phyloP scores from a whole-genome alignment of 2,113 vertebrate genomes.

The Serilophus lunatus region DNA sequence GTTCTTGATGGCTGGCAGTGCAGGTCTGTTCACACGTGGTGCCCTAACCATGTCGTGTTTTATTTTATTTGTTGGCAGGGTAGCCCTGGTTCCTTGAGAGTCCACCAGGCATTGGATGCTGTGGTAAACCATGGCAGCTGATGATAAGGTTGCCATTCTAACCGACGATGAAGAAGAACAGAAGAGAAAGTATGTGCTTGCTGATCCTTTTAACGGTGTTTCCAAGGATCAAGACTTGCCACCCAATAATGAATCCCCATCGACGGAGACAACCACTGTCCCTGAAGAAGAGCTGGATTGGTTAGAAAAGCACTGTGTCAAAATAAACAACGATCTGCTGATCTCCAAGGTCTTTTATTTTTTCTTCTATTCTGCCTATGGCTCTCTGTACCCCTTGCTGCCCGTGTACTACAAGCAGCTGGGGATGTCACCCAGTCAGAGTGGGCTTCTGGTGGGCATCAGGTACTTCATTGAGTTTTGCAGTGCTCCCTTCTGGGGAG shows the following conservation, averaged over 20 bases:
- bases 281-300: conserved; percentile 79
- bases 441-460: conserved; percentile 92
- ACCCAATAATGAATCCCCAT: conserved; percentile 51
- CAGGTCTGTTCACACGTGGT: not conserved
- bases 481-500: conserved; percentile 97
- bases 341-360: conserved; percentile 98
- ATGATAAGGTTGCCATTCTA: conserved; percentile 94
- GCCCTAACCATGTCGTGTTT: not conserved
- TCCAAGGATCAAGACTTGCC: conserved; percentile 66
- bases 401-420: conserved; percentile 96
- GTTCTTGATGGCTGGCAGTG: not conserved
- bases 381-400: conserved; percentile 92
- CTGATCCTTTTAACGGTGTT: conserved; percentile 83
- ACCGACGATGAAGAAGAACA: conserved; percentile 94
- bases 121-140: conserved; percentile 82
- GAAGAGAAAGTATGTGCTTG: conserved; percentile 89
- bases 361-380: conserved; percentile 97
- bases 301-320: conserved; percentile 87
- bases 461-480: conserved; percentile 99
- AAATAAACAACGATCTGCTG: conserved; percentile 88
- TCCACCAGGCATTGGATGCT: not conserved
- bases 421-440: conserved; percentile 91
- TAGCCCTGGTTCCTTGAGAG: conserved; percentile 25
- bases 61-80: conserved; percentile 51
- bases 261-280: conserved; percentile 19